Percentiles rank a stretch among this genome's conserved stretches.
Evolutionary conservation across 2,888 invertebrate genomes (phyloP).

Genomic region (Nomada fucata): DNA sequence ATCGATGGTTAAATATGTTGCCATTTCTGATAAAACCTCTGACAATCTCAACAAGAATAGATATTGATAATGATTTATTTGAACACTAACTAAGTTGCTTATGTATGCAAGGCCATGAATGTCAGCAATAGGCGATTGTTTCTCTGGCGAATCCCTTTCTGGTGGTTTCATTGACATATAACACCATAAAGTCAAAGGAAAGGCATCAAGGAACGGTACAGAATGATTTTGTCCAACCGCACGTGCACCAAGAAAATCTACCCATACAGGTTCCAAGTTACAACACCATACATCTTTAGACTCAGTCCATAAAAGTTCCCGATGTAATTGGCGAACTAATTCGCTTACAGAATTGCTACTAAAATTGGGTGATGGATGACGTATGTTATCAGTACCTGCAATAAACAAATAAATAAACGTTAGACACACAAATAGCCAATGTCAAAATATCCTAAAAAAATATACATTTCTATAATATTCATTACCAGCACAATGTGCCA

Average conservation of each 20-base stretch:
- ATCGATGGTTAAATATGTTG: slow-evolving; percentile 92
- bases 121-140: slow-evolving; percentile 85
- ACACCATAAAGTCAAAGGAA: slow-evolving; percentile 95
- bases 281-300: slow-evolving; percentile 95
- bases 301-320: slow-evolving; percentile 90
- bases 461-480: background rate
- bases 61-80: slow-evolving; percentile 97
- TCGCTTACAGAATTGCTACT: slow-evolving; percentile 85
- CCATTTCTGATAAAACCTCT: slow-evolving; percentile 92
- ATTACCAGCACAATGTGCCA: slow-evolving; percentile 88
- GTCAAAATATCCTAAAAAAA: background rate
- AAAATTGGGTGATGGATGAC: slow-evolving; percentile 78
- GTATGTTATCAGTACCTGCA: slow-evolving; percentile 81
- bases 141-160: slow-evolving; percentile 4
- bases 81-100: slow-evolving; percentile 93
- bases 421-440: background rate
- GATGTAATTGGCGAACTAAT: slow-evolving; percentile 84
- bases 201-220: slow-evolving; percentile 93
- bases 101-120: slow-evolving; percentile 93
- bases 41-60: slow-evolving; percentile 93
- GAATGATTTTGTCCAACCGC: slow-evolving; percentile 90
- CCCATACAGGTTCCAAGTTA: slow-evolving; percentile 95
- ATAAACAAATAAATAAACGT: slow-evolving; percentile 37
- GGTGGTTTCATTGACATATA: slow-evolving; percentile 84
- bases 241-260: slow-evolving; percentile 94